Evolutionary conservation across 2,113 vertebrate species (phyloP).

Genomic region (Takifugu flavidus): DNA sequence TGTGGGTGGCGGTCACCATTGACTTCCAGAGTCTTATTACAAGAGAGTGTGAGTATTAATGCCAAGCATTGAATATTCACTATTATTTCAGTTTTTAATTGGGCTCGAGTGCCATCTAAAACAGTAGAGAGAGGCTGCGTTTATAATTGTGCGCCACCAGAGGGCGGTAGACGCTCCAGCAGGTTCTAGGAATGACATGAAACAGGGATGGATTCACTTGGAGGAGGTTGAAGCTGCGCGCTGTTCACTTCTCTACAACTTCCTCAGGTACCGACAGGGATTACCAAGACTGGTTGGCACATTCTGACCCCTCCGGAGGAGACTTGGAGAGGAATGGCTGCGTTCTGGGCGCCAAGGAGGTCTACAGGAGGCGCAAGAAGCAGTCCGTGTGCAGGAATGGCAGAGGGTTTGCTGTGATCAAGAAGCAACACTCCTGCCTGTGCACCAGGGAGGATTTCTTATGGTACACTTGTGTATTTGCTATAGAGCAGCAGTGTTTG

Average conservation of each 20-base stretch:
- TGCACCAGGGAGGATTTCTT: slow-evolving; percentile 70
- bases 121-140: background rate
- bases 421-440: slow-evolving; percentile 63
- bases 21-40: slow-evolving; percentile 78
- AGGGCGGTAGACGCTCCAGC: too few relatives aligned
- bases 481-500: background rate
- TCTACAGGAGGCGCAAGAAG: slow-evolving; percentile 71
- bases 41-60: slow-evolving; percentile 72
- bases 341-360: slow-evolving; percentile 73
- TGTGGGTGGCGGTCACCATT: slow-evolving; percentile 79
- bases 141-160: background rate
- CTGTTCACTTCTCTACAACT: background rate
- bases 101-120: too few relatives aligned
- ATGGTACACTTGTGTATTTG: slow-evolving; percentile 46
- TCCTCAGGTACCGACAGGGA: slow-evolving; percentile 61
- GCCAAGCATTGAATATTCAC: background rate
- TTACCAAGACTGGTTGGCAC: slow-evolving; percentile 80
- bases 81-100: background rate
- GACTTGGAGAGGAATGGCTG: slow-evolving; percentile 63
- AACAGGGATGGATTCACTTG: too few relatives aligned
- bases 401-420: slow-evolving; percentile 59
- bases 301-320: slow-evolving; percentile 38
- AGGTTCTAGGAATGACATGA: too few relatives aligned
- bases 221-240: background rate
- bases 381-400: slow-evolving; percentile 72